Evolutionary conservation across 2,888 invertebrate genomes (phyloP).

Genomic region (Napeogenes inachia): DNA sequence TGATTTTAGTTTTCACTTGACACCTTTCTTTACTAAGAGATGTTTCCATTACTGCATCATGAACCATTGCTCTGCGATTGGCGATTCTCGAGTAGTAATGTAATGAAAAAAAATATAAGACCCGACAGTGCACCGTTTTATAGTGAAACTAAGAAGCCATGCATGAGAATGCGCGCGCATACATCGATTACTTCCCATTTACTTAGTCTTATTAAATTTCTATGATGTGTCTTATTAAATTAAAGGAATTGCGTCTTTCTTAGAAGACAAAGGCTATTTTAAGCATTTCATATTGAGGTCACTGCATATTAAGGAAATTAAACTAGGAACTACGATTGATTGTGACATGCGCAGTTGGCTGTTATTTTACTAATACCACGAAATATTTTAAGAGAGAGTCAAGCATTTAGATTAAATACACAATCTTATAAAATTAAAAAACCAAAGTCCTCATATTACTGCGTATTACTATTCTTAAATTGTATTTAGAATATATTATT

Average conservation of each 20-base stretch:
- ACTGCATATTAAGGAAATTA: slow-evolving; percentile 10
- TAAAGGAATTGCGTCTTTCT: slow-evolving; percentile 48
- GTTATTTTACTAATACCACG: slow-evolving; percentile 12
- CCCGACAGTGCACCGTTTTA: slow-evolving; percentile 6
- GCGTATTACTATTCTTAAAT: too few species aligned
- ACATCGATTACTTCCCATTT: slow-evolving; percentile 57
- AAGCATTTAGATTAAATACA: slow-evolving; percentile 10
- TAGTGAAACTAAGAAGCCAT: slow-evolving; percentile 47
- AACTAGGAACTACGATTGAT: slow-evolving; percentile 23
- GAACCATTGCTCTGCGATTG: background rate
- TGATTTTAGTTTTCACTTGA: background rate
- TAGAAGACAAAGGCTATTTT: slow-evolving; percentile 34
- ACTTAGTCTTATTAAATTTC: slow-evolving; percentile 50
- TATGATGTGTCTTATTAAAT: slow-evolving; percentile 58
- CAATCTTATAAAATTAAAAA: too few species aligned
- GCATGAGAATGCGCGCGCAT: slow-evolving; percentile 63
- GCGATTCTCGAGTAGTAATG: slow-evolving; percentile 13
- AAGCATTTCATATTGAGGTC: slow-evolving; percentile 12
- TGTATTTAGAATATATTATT: too few species aligned
- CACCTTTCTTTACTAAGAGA: slow-evolving; percentile 20
- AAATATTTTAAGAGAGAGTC: slow-evolving; percentile 5
- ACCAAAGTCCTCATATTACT: too few species aligned
- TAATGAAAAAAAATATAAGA: slow-evolving; percentile 17
- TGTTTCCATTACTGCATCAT: slow-evolving; percentile 19
- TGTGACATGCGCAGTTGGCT: slow-evolving; percentile 30